These are phyloP conservation scores for Danio jaintianensis DNA, from an alignment of 2,797 vertebrate genomes.

Conservation along the genomic window DNA sequence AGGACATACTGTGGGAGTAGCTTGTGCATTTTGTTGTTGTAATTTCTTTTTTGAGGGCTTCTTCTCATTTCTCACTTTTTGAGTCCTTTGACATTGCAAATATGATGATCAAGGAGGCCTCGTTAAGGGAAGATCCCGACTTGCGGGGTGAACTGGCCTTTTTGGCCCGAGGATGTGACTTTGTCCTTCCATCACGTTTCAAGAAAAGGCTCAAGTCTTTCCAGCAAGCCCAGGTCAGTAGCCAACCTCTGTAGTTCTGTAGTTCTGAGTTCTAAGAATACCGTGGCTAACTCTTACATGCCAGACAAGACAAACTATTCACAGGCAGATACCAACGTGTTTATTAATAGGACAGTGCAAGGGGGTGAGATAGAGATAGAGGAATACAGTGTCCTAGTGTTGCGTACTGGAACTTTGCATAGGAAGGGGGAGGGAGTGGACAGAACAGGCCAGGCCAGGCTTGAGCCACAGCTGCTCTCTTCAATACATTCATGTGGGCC, in stretches of 20 bases:
- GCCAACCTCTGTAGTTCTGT: slow-evolving; percentile 38
- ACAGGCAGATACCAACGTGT: slow-evolving; percentile 86
- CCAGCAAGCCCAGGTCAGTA: slow-evolving; percentile 98
- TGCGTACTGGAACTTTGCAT: slow-evolving; percentile 75
- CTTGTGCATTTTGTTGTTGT: slow-evolving; percentile 14
- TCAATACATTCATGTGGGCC: slow-evolving; percentile 66
- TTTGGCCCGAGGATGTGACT: slow-evolving; percentile 96
- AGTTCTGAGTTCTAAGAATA: no score
- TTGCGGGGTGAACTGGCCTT: slow-evolving; percentile 97
- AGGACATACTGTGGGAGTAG: slow-evolving; percentile 48
- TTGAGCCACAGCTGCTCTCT: slow-evolving; percentile 78
- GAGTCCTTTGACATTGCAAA: slow-evolving; percentile 63
- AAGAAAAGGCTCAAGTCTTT: slow-evolving; percentile 98
- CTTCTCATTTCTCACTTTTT: slow-evolving; percentile 37
- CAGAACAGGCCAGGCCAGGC: not conserved
- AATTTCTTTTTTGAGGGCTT: slow-evolving; percentile 21
- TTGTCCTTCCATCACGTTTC: slow-evolving; percentile 97
- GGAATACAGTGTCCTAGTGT: slow-evolving; percentile 90
- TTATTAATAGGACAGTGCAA: slow-evolving; percentile 90
- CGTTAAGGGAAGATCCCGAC: slow-evolving; percentile 95
- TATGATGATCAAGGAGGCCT: slow-evolving; percentile 99
- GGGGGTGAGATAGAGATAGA: slow-evolving; percentile 65
- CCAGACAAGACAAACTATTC: slow-evolving; percentile 88
- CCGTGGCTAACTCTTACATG: slow-evolving; percentile 65
- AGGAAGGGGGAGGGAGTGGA: slow-evolving; percentile 60